phyloP scores from a whole-genome alignment of 2,888 invertebrate genomes.

The Lissonota sp. region DNA sequence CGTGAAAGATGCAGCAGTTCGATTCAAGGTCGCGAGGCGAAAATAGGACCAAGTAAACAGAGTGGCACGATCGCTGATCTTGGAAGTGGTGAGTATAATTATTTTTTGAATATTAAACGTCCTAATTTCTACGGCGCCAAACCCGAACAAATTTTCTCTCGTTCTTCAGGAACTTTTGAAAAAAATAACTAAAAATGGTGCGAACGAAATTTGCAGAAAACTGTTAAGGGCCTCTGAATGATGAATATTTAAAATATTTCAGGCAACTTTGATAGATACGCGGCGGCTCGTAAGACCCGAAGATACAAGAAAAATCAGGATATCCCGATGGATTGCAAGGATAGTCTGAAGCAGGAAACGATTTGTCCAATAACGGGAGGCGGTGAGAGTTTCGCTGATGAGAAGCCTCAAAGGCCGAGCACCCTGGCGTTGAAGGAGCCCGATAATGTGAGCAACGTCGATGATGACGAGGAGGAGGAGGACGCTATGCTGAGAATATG shows the following conservation, averaged over 20 bases:
- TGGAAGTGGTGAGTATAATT: slow-evolving; percentile 74
- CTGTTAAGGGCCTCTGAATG: too few species aligned
- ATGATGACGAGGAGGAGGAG: slow-evolving; percentile 83
- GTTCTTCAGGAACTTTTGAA: too few species aligned
- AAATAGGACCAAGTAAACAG: slow-evolving; percentile 68
- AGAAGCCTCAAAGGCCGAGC: slow-evolving; percentile 75
- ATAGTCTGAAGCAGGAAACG: slow-evolving; percentile 58
- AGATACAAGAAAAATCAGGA: slow-evolving; percentile 88
- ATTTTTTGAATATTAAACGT: slow-evolving; percentile 13
- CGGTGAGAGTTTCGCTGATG: slow-evolving; percentile 57
- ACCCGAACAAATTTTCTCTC: too few species aligned
- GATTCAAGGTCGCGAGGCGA: slow-evolving; percentile 74
- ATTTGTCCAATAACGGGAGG: slow-evolving; percentile 44
- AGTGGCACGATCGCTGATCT: slow-evolving; percentile 71
- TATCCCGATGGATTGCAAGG: slow-evolving; percentile 65
- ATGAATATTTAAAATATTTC: not conserved
- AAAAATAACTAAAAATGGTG: too few species aligned
- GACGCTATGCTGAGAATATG: slow-evolving; percentile 86
- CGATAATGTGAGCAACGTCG: slow-evolving; percentile 73
- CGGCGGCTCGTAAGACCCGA: slow-evolving; percentile 92
- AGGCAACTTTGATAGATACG: slow-evolving; percentile 94
- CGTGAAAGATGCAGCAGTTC: slow-evolving; percentile 79
- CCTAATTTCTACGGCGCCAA: too few species aligned
- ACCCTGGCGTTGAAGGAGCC: slow-evolving; percentile 71
- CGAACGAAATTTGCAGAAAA: too few species aligned